Evolutionary conservation across 2,113 vertebrate species (phyloP).

Genomic region (Alethe castanea): DNA sequence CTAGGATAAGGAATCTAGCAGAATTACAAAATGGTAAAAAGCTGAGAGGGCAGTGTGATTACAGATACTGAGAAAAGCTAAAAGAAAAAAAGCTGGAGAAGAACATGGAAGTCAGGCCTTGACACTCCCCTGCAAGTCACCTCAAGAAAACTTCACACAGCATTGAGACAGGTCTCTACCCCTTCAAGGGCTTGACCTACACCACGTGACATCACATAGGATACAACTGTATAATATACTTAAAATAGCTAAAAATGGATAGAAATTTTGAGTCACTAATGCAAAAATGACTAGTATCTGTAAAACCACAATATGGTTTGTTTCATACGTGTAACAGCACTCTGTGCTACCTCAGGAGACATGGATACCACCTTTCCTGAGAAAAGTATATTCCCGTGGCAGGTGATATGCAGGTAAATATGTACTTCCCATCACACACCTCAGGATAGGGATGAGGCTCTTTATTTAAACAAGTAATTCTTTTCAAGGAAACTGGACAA

Average conservation of each 20-base stretch:
- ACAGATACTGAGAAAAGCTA: neutral
- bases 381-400: neutral
- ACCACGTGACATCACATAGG: rapidly evolving
- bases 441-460: neutral
- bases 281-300: neutral
- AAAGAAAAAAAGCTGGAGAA: neutral
- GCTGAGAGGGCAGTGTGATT: neutral
- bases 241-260: neutral
- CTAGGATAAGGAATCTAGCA: neutral
- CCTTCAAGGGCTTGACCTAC: neutral
- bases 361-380: neutral
- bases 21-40: neutral
- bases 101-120: neutral
- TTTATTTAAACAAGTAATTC: neutral
- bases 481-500: neutral
- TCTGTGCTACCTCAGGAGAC: neutral
- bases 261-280: neutral
- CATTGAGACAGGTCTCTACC: neutral
- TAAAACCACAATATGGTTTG: neutral
- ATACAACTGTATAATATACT: neutral
- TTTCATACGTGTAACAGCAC: neutral
- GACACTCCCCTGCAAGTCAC: neutral
- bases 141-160: neutral
- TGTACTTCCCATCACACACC: neutral
- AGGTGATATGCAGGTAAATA: neutral